These are phyloP conservation scores for Mormyrops boulengeri DNA, from an alignment of 2,797 vertebrate genomes.

Conservation along the genomic window DNA sequence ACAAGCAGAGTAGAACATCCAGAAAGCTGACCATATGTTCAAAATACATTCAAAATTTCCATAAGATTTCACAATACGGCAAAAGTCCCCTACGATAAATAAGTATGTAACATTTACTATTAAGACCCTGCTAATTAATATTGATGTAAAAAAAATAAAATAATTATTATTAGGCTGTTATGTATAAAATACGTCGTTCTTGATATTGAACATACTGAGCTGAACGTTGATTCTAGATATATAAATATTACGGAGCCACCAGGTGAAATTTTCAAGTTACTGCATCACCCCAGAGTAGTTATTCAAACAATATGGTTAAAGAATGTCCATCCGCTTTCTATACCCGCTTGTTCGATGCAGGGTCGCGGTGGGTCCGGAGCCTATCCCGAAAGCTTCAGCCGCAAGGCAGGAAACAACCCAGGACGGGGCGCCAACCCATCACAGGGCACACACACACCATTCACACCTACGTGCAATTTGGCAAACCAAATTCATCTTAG, in stretches of 20 bases:
- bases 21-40: background rate
- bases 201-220: background rate
- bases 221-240: background rate
- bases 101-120: background rate
- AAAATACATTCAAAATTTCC: background rate
- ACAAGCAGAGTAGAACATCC: background rate
- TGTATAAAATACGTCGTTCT: background rate
- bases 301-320: background rate
- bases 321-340: background rate
- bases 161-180: background rate
- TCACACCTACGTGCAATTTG: background rate
- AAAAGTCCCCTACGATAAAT: background rate
- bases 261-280: slow-evolving; percentile 1
- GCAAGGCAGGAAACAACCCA: background rate
- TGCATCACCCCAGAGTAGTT: background rate
- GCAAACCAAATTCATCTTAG: background rate
- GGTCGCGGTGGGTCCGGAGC: background rate
- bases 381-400: background rate
- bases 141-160: background rate
- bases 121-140: background rate
- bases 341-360: background rate
- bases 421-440: background rate
- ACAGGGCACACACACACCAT: background rate
- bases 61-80: background rate
- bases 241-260: background rate